Evolutionary conservation across 1,140 invertebrate genomes (phyloP).

Genomic region (Lucilia sericata): DNA sequence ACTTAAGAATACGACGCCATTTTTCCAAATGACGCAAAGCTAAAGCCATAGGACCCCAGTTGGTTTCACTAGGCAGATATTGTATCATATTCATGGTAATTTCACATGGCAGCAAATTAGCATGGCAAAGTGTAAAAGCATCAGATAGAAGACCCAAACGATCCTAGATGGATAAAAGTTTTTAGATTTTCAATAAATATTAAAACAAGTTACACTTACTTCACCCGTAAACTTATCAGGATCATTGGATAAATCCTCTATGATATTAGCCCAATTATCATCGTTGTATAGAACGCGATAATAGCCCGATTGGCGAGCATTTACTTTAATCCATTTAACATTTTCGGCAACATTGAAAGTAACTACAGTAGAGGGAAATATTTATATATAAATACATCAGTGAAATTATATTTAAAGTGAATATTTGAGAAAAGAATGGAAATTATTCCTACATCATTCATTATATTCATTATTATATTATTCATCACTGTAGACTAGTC

Average conservation of each 20-base stretch:
- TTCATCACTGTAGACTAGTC: no score
- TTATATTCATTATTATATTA: no score
- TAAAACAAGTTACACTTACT: constrained; percentile 48
- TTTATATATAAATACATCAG: background rate
- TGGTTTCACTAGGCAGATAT: constrained; percentile 79
- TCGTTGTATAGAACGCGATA: constrained; percentile 89
- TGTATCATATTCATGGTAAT: constrained; percentile 77
- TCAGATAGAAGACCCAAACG: constrained; percentile 81
- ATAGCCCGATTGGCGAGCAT: constrained; percentile 88
- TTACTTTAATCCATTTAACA: constrained; percentile 86
- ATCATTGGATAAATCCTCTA: constrained; percentile 76
- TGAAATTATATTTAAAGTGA: no score
- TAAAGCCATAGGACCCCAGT: constrained; percentile 81
- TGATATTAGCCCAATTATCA: constrained; percentile 80
- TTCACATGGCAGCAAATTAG: constrained; percentile 76
- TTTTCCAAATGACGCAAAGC: constrained; percentile 77
- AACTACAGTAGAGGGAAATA: constrained; percentile 66
- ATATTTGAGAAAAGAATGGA: no score
- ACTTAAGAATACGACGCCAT: constrained; percentile 78
- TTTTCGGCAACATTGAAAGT: constrained; percentile 75
- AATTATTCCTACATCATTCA: no score
- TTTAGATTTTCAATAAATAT: no score
- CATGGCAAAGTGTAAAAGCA: constrained; percentile 80
- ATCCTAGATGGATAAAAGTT: constrained; percentile 68
- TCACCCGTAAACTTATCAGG: constrained; percentile 75